Base-by-base conservation (phyloP, 2,888 invertebrate species). In the Therioaphis trifolii region DNA sequence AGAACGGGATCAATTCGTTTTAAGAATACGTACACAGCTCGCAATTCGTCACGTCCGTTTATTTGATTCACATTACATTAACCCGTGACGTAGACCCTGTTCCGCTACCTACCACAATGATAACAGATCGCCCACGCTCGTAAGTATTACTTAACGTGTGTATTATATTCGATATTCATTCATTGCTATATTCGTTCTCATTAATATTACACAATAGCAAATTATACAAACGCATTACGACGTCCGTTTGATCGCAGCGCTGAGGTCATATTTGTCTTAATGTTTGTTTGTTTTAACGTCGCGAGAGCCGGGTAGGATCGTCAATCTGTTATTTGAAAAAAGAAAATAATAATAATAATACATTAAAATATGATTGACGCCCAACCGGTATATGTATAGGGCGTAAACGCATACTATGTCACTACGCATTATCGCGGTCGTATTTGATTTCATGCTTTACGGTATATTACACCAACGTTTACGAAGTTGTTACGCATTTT, bases 341-440 rank as follows among this genome's bases (percentile, higher is more conserved):
- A 29, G 12, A 18, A 66, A 63, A 46, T 35, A 35, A 35, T 5
- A 35, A 5, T 5, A 35, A 35, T 5, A 35, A 40, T 24, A 52
- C 63, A 7, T 46, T 75, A 15, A 63, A 76, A 63, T 71, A 75
- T 75, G 63, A 77, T 66, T 77, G 63, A 66, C 77, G 66, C 49
- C 35, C 66, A 49, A 49, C 77, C 49, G 49, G 77, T 43, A 58
- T n/a, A 52, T 27, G 27, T 14, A 35, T 29, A 46, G 46, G 63
- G 63, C 46, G 76, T 76, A 76, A 63, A 46, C 63, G 46, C 46
- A 43, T 43, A 24, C 29, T 52, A 40, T 49, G 46, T 49, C 63
- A 66, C 46, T 72, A 71, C 46, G n/a, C 58, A 24, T 58, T 72
- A 72, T 72, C 29, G 49, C 49, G 71, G n/a, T 72, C 11, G 49